Percentiles rank a stretch among this genome's conserved stretches.
phyloP scores from a whole-genome alignment of 2,797 vertebrate genomes.

The Chiroxiphia lanceolata region DNA sequence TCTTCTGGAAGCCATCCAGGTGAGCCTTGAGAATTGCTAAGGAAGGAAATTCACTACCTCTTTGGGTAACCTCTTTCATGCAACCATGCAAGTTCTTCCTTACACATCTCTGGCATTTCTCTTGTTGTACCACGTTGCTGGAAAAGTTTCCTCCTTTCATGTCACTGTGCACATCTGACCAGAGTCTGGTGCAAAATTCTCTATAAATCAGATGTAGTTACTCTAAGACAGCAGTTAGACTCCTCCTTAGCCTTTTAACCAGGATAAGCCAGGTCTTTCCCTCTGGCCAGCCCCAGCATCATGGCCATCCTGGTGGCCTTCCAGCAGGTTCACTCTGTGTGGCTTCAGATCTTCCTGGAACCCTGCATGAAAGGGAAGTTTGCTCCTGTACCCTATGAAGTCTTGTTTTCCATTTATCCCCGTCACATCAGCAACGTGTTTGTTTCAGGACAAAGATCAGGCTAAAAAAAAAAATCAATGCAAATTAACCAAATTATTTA shows the following conservation, averaged over 20 bases:
- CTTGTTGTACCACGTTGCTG: not conserved
- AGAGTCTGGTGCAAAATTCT: not conserved
- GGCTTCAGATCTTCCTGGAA: not conserved
- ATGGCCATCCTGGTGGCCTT: not conserved
- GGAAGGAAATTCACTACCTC: not conserved
- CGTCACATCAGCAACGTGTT: not conserved
- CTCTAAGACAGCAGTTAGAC: not conserved
- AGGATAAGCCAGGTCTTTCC: not conserved
- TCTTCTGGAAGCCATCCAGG: not conserved
- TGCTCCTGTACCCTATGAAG: not conserved
- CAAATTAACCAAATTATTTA: not conserved
- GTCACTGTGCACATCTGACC: not conserved
- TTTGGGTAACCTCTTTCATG: not conserved
- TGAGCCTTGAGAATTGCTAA: not conserved
- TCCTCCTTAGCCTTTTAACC: not conserved
- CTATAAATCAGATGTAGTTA: not conserved
- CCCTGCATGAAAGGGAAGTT: not conserved
- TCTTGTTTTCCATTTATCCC: not conserved
- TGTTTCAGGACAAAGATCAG: not conserved
- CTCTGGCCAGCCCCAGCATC: not conserved
- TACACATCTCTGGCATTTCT: not conserved
- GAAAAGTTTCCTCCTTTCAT: not conserved
- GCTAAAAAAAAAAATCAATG: not conserved
- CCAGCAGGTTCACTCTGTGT: not conserved
- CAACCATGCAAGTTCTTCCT: not conserved